These are phyloP conservation scores for Gracilinanus agilis DNA, from an alignment of 2,113 vertebrate genomes.

Conservation along the genomic window DNA sequence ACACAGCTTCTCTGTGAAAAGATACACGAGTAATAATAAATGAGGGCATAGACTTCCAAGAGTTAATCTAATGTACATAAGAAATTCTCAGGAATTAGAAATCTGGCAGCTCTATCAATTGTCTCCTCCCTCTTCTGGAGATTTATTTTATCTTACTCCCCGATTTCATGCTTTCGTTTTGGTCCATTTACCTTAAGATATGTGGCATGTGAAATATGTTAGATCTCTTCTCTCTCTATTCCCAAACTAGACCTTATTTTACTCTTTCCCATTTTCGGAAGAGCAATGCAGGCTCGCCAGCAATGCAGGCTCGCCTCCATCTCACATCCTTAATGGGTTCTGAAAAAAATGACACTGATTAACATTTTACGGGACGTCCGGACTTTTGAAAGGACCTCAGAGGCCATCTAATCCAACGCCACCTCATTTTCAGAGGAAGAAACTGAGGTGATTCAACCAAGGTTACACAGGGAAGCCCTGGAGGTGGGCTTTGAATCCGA, in stretches of 20 bases:
- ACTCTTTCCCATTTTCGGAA: neutral
- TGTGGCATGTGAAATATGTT: neutral
- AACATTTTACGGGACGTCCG: neutral
- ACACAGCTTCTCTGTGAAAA: neutral
- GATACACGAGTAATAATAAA: neutral
- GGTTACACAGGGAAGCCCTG: neutral
- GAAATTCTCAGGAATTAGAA: neutral
- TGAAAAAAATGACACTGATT: neutral
- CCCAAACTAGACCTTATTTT: neutral
- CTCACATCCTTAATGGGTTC: neutral
- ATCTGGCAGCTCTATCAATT: slow-evolving; percentile 25
- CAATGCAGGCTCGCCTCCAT: neutral
- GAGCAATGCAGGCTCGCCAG: neutral
- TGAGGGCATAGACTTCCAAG: neutral
- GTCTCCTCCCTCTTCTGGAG: neutral
- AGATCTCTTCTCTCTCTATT: neutral
- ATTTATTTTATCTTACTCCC: slow-evolving; percentile 39
- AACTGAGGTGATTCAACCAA: neutral
- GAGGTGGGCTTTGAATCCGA: neutral
- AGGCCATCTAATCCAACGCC: neutral
- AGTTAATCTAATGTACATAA: slow-evolving; percentile 24
- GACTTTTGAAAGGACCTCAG: neutral
- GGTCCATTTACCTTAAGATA: neutral
- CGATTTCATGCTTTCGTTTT: neutral
- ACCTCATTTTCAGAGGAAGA: neutral